phyloP scores from a whole-genome alignment of 2,888 invertebrate species.

The Hedychridium roseum region DNA sequence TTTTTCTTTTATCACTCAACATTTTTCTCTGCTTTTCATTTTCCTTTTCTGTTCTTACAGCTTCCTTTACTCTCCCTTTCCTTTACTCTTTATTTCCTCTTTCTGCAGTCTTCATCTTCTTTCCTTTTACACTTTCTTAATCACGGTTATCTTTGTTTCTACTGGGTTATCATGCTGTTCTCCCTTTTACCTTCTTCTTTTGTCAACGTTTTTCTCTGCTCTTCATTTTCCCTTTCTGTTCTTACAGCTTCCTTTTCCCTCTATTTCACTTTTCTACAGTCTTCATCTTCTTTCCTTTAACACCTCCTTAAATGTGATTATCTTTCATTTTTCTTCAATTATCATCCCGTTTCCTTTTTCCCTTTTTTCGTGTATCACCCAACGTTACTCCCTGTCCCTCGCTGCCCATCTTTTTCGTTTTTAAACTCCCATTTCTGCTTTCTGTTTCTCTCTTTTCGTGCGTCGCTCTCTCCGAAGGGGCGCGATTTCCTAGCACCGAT shows the following conservation, averaged over 20 bases:
- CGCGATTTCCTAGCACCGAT: slow-evolving; percentile 43
- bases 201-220: not conserved
- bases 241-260: not conserved
- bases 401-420: not conserved
- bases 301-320: not conserved
- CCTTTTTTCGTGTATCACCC: not conserved
- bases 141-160: no score
- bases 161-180: not conserved
- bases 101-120: slow-evolving; percentile 18
- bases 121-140: not conserved
- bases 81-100: not conserved
- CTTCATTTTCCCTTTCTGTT: not conserved
- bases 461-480: no score
- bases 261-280: no score
- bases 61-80: not conserved
- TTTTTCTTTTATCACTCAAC: not conserved
- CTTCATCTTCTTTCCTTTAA: slow-evolving; percentile 14
- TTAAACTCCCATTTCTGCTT: not conserved
- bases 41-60: not conserved
- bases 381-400: not conserved
- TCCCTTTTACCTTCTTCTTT: not conserved
- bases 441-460: no score
- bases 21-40: not conserved
- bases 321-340: no score
- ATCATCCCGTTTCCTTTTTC: not conserved